phyloP scores from a whole-genome alignment of 2,113 vertebrate species.

The Lampris megalopsis region DNA sequence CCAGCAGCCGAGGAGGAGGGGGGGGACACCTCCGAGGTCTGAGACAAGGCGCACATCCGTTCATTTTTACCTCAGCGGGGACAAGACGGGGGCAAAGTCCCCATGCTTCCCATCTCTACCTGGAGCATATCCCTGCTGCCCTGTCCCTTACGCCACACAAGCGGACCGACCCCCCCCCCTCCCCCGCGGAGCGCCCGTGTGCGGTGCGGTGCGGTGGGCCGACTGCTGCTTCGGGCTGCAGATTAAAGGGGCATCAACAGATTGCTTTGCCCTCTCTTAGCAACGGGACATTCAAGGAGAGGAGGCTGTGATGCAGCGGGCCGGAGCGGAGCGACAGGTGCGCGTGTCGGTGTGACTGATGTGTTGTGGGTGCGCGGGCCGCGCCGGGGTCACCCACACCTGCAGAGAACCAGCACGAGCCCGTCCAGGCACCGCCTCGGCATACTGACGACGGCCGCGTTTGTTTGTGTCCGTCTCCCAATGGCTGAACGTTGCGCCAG shows the following conservation, averaged over 20 bases:
- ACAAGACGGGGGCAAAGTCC: constrained; percentile 68
- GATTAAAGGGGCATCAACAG: constrained; percentile 77
- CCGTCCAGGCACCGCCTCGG: constrained; percentile 43
- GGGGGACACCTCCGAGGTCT: constrained; percentile 36
- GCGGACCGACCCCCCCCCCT: constrained; percentile 12
- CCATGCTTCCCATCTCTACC: constrained; percentile 70
- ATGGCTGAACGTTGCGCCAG: constrained; percentile 43
- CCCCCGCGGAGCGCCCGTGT: constrained; percentile 60
- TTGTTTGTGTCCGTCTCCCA: constrained; percentile 61
- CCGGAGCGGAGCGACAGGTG: constrained; percentile 62
- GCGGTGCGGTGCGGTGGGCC: not conserved
- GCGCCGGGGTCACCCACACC: constrained; percentile 65
- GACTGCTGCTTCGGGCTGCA: constrained; percentile 42
- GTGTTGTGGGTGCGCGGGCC: constrained; percentile 66
- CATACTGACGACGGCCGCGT: constrained; percentile 47
- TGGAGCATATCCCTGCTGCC: constrained; percentile 67
- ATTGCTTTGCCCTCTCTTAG: constrained; percentile 74
- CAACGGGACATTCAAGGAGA: constrained; percentile 64
- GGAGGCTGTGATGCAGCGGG: constrained; percentile 71
- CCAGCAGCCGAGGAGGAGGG: constrained; percentile 41
- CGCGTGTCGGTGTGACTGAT: constrained; percentile 77
- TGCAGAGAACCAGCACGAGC: constrained; percentile 56
- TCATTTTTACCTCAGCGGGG: constrained; percentile 58
- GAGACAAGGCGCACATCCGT: constrained; percentile 55
- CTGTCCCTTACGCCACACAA: constrained; percentile 54